A percentile compares a stretch with the other conserved stretches of the same genome.
Evolutionary conservation across 2,113 vertebrate species (phyloP).

Genomic region (Colinus virginianus): DNA sequence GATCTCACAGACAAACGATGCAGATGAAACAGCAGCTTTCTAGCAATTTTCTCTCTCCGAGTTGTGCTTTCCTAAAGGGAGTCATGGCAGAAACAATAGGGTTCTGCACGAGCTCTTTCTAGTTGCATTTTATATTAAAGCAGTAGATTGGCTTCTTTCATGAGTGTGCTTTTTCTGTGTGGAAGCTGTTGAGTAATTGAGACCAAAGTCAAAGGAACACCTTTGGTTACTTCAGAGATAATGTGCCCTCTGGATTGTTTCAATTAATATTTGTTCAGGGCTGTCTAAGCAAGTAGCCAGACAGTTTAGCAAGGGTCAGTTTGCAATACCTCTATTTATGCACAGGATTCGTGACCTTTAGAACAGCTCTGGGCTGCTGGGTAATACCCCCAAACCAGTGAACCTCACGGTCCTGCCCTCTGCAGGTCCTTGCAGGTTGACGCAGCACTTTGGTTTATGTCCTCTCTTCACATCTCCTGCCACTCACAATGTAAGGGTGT

Average conservation of each 20-base stretch:
- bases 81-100: neutral
- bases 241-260: neutral
- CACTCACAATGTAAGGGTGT: neutral
- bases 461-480: neutral
- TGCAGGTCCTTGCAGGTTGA: neutral
- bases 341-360: neutral
- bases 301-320: neutral
- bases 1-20: neutral
- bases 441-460: neutral
- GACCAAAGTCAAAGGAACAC: constrained; percentile 29
- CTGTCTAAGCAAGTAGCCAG: neutral
- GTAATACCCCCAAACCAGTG: neutral
- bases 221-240: constrained; percentile 30
- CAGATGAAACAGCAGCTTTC: neutral
- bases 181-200: constrained; percentile 25
- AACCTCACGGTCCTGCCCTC: neutral
- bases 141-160: constrained; percentile 34
- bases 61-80: neutral
- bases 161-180: neutral
- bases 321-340: neutral
- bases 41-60: neutral
- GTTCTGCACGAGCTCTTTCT: neutral
- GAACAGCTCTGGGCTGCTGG: neutral
- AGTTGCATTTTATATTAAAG: neutral
- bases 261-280: constrained; percentile 1